A percentile compares a stretch with the other conserved stretches of the same genome.
These are phyloP conservation scores for Numenius arquata DNA, from an alignment of 2,113 vertebrate species.

Conservation along the genomic window DNA sequence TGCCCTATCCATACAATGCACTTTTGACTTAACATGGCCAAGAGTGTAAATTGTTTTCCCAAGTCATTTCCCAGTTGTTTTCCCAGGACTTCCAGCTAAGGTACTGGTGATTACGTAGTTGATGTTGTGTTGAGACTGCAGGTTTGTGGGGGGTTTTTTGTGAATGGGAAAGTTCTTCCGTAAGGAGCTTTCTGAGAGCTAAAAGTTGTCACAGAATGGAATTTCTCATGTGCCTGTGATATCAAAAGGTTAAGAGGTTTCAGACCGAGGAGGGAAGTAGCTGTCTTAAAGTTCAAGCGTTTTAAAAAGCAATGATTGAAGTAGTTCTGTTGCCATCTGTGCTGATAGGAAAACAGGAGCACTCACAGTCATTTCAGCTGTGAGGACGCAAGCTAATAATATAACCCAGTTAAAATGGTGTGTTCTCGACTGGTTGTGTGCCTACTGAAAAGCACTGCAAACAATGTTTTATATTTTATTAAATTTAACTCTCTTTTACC, in stretches of 20 bases:
- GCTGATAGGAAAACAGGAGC: neutral
- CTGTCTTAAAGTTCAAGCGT: neutral
- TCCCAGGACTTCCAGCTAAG: neutral
- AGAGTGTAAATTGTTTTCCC: neutral
- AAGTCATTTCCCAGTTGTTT: neutral
- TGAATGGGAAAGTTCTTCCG: neutral
- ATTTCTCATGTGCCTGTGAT: neutral
- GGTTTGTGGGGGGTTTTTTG: neutral
- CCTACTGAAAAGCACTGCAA: neutral
- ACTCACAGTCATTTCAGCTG: neutral
- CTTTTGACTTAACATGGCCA: neutral
- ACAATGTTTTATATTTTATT: neutral
- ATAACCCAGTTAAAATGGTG: neutral
- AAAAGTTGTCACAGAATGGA: neutral
- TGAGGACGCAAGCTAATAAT: neutral
- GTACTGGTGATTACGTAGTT: neutral
- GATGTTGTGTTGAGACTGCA: neutral
- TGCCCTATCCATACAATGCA: neutral
- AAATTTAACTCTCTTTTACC: neutral
- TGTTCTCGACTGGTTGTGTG: neutral
- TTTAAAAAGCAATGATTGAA: neutral
- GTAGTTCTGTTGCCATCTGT: neutral
- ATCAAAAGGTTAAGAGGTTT: neutral
- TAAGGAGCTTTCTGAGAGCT: neutral
- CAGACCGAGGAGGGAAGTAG: neutral